Evolutionary conservation across 2,888 invertebrate genomes (phyloP).

Genomic region (Phrixothrix hirtus): DNA sequence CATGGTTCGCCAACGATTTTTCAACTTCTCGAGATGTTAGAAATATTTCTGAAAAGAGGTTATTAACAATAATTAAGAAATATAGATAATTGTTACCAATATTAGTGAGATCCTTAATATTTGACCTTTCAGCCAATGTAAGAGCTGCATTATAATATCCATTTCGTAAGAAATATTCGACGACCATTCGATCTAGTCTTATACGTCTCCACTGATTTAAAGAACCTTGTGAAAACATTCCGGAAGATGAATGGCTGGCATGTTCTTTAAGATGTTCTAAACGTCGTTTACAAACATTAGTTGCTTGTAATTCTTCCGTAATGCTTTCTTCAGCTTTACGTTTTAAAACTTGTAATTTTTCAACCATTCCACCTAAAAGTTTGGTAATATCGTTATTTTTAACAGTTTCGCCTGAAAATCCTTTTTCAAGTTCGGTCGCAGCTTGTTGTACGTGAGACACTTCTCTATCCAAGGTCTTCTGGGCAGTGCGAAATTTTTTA

Average conservation of each 20-base stretch:
- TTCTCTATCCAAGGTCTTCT: conserved; percentile 91
- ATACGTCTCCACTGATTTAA: conserved; percentile 82
- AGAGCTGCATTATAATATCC: conserved; percentile 96
- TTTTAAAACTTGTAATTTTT: conserved; percentile 86
- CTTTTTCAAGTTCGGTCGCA: conserved; percentile 77
- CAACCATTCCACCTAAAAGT: conserved; percentile 84
- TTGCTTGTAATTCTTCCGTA: conserved; percentile 87
- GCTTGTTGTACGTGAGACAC: conserved; percentile 84
- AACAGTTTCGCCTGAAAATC: conserved; percentile 63
- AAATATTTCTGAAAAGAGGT: conserved; percentile 70
- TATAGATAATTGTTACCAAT: conserved; percentile 64
- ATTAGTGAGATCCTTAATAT: conserved; percentile 86
- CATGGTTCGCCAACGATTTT: conserved; percentile 76
- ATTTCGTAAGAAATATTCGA: conserved; percentile 92
- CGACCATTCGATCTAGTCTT: conserved; percentile 91
- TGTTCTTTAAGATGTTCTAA: conserved; percentile 89
- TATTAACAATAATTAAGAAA: too few species aligned
- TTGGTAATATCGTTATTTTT: conserved; percentile 75
- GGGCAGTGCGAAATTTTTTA: conserved; percentile 94
- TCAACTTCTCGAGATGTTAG: conserved; percentile 84
- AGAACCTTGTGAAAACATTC: conserved; percentile 58
- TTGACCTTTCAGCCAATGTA: conserved; percentile 79
- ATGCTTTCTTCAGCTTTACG: conserved; percentile 94
- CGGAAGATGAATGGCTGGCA: conserved; percentile 57
- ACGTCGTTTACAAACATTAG: conserved; percentile 87